These are phyloP conservation scores for Rhagonycha lutea DNA, from an alignment of 2,888 invertebrate genomes.

Conservation along the genomic window DNA sequence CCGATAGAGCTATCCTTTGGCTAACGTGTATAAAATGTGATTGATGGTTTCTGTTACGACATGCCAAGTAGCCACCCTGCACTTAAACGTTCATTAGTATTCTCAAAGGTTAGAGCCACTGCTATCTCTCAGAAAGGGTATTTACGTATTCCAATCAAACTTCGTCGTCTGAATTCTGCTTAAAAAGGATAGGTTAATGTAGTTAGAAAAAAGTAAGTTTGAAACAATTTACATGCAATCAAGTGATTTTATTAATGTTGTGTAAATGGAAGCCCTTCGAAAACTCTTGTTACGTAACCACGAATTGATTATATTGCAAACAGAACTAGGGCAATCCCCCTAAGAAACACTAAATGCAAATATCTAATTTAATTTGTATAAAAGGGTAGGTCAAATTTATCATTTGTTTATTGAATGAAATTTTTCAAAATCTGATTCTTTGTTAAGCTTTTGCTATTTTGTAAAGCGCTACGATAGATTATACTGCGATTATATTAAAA, in stretches of 20 bases:
- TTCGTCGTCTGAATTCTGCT: conserved; percentile 17
- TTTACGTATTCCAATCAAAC: conserved; percentile 32
- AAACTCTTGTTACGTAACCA: not conserved
- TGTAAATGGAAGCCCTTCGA: not conserved
- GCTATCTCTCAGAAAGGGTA: conserved; percentile 28
- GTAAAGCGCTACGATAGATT: not conserved
- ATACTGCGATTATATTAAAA: not conserved
- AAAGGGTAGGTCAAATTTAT: not conserved
- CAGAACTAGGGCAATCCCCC: not conserved
- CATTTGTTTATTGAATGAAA: not conserved
- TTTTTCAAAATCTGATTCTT: not conserved
- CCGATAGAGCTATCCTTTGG: not conserved
- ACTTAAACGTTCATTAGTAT: conserved; percentile 31
- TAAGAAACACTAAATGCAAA: not conserved
- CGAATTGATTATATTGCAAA: not conserved
- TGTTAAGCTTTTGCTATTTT: not conserved
- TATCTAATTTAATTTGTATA: not conserved
- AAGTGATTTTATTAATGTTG: not conserved
- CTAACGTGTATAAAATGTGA: conserved; percentile 19
- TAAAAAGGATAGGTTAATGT: conserved; percentile 17
- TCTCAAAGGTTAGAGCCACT: conserved; percentile 24
- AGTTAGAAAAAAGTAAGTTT: not conserved
- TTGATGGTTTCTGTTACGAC: conserved; percentile 10
- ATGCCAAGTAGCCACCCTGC: conserved; percentile 21
- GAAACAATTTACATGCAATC: not conserved